Conservation (phyloP, 2,888 invertebrate species). For the Sepioteuthis lessoniana region DNA sequence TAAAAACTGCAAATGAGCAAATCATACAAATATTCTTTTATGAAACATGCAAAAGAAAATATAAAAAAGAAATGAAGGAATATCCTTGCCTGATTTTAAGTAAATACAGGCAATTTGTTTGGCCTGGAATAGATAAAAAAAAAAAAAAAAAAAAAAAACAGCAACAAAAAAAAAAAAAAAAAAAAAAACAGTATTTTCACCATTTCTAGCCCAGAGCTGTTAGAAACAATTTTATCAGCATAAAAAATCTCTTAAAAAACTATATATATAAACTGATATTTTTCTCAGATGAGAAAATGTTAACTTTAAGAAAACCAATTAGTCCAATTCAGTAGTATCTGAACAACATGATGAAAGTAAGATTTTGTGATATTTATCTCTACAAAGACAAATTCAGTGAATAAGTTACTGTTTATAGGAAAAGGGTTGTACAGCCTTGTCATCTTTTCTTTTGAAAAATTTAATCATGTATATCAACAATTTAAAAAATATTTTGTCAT, state of each 20-base stretch:
- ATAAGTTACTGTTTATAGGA: neutral
- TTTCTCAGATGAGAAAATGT: neutral
- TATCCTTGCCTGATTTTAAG: neutral
- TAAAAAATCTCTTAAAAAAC: neutral
- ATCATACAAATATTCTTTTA: neutral
- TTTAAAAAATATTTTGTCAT: neutral
- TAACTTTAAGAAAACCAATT: neutral
- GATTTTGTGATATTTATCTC: neutral
- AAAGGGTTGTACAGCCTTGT: neutral
- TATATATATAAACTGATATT: neutral
- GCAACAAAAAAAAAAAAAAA: too few relatives aligned
- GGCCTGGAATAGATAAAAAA: neutral
- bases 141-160: neutral
- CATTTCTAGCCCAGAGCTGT: neutral
- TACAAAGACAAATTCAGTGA: neutral
- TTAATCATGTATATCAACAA: too few relatives aligned
- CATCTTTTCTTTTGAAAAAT: neutral
- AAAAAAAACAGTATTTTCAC: too few relatives aligned
- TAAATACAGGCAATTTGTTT: conserved; percentile 10
- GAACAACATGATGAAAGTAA: neutral
- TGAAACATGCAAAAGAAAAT: neutral
- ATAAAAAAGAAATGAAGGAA: neutral
- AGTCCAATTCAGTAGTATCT: neutral
- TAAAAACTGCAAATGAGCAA: neutral
- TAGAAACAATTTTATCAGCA: neutral